Conservation (phyloP, 2,888 invertebrate species). For the Eupithecia subfuscata region DNA sequence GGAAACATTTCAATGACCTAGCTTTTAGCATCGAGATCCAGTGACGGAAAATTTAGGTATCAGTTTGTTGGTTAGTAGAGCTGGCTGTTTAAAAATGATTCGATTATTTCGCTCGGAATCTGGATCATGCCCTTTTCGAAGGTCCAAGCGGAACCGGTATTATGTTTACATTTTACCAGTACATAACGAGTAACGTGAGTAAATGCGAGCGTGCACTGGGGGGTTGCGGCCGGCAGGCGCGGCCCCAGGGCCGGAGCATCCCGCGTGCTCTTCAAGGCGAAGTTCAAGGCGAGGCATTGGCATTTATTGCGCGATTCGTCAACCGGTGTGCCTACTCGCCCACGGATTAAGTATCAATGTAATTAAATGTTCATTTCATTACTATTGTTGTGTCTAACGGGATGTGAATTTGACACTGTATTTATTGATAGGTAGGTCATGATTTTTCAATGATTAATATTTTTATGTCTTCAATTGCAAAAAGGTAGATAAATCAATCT, state of each 20-base stretch:
- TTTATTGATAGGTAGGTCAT: neutral
- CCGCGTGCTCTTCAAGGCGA: conserved; percentile 66
- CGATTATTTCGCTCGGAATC: conserved; percentile 47
- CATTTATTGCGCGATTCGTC: conserved; percentile 80
- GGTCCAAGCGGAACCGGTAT: conserved; percentile 67
- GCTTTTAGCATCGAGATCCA: conserved; percentile 46
- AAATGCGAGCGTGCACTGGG: conserved; percentile 43
- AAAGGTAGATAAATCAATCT: neutral
- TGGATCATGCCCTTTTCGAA: conserved; percentile 70
- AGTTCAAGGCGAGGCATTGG: conserved; percentile 82
- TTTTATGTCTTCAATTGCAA: neutral
- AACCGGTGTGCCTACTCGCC: conserved; percentile 55
- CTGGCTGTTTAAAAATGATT: conserved; percentile 16
- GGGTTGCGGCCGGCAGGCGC: conserved; percentile 52
- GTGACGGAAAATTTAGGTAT: neutral
- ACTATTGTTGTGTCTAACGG: conserved; percentile 45
- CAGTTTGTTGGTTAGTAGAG: neutral
- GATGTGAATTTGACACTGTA: conserved; percentile 26
- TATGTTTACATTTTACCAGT: conserved; percentile 57
- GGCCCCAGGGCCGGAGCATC: conserved; percentile 62
- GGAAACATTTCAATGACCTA: conserved; percentile 55
- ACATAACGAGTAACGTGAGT: conserved; percentile 48
- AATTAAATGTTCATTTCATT: conserved; percentile 44
- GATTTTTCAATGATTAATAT: neutral
- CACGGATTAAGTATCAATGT: conserved; percentile 28